These are phyloP conservation scores for Coleophora deauratella DNA, from an alignment of 2,888 invertebrate genomes.

Conservation along the genomic window DNA sequence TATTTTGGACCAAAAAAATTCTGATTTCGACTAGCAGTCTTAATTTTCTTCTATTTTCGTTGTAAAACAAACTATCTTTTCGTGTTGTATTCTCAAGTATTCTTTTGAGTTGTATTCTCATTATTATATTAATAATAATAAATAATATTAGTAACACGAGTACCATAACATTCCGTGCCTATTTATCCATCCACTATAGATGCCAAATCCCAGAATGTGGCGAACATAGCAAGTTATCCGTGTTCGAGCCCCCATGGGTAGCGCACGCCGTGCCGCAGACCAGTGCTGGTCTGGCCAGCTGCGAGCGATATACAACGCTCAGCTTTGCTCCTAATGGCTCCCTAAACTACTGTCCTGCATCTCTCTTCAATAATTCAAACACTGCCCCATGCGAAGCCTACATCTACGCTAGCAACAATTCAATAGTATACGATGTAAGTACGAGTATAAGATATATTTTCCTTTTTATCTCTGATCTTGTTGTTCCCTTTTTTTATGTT, in stretches of 20 bases:
- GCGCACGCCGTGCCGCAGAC: constrained; percentile 43
- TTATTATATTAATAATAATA: too few species aligned
- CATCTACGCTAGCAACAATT: constrained; percentile 49
- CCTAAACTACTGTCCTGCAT: constrained; percentile 33
- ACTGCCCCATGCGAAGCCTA: constrained; percentile 45
- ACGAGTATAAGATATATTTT: too few species aligned
- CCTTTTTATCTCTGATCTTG: too few species aligned
- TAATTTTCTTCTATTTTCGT: too few species aligned
- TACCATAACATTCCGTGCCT: too few species aligned
- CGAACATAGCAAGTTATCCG: neutral
- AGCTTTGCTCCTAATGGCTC: too few species aligned
- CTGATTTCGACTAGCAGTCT: too few species aligned
- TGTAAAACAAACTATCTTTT: too few species aligned
- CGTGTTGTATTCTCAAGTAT: too few species aligned
- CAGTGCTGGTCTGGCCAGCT: constrained; percentile 46
- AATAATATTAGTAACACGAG: too few species aligned
- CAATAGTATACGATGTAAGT: constrained; percentile 45
- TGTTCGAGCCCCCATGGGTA: constrained; percentile 41
- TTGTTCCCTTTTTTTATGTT: too few species aligned
- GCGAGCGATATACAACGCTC: constrained; percentile 38
- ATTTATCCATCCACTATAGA: neutral
- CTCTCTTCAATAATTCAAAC: constrained; percentile 40
- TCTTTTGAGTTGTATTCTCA: too few species aligned
- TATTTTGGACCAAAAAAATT: neutral
- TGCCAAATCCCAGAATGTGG: constrained; percentile 1